These are phyloP conservation scores for Rhinogobio ventralis DNA, from an alignment of 2,797 vertebrate genomes.

Conservation along the genomic window DNA sequence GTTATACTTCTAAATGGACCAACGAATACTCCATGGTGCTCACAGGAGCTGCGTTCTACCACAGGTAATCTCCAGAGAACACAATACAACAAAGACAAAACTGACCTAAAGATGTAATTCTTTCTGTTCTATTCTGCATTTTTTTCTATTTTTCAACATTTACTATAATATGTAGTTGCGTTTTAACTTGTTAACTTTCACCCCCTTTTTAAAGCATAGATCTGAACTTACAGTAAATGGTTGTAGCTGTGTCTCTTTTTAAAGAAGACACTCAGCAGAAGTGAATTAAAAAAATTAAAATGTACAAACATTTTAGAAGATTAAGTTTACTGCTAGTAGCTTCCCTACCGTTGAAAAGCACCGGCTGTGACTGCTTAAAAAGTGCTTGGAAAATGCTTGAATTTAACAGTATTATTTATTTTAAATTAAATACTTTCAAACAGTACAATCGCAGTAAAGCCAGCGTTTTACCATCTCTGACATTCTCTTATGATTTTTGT, in stretches of 20 bases:
- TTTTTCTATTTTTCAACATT: not conserved
- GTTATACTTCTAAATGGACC: conserved; percentile 87
- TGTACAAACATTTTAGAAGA: too few species aligned
- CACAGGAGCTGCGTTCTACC: conserved; percentile 83
- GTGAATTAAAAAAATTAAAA: too few species aligned
- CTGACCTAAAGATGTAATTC: not conserved
- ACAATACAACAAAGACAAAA: not conserved
- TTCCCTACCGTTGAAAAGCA: not conserved
- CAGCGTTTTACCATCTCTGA: not conserved
- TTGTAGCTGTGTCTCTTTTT: too few species aligned
- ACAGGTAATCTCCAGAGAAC: conserved; percentile 70
- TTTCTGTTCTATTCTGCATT: not conserved
- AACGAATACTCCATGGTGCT: conserved; percentile 85
- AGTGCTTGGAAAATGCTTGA: not conserved
- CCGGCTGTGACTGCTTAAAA: not conserved
- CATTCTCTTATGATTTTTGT: not conserved
- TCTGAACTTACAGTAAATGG: too few species aligned
- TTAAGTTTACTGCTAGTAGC: too few species aligned
- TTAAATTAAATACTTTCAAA: not conserved
- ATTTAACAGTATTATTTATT: not conserved
- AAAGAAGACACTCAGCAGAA: too few species aligned
- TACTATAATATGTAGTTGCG: not conserved
- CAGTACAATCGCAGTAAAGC: not conserved
- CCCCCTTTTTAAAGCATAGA: too few species aligned
- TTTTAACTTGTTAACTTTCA: not conserved